phyloP scores from a whole-genome alignment of 2,797 vertebrate genomes.

The Neostethus bicornis region DNA sequence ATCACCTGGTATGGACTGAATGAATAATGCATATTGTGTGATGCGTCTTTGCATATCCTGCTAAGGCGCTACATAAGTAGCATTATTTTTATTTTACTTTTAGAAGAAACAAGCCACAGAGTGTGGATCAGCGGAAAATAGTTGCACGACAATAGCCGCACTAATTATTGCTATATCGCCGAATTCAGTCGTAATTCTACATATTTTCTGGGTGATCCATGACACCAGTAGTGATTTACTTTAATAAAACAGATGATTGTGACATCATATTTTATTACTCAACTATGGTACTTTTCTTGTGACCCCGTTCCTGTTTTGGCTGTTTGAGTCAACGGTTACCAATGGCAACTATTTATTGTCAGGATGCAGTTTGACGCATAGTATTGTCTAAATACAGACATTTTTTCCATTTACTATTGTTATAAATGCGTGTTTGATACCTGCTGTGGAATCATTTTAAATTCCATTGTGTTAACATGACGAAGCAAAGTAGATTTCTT shows the following conservation, averaged over 20 bases:
- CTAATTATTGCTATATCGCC: neutral
- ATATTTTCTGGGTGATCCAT: neutral
- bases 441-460: too few relatives aligned
- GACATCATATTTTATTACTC: slow-evolving; percentile 2
- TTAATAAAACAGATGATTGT: neutral
- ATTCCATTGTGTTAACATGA: too few relatives aligned
- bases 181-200: neutral
- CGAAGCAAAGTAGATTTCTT: too few relatives aligned
- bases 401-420: too few relatives aligned
- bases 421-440: too few relatives aligned
- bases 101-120: slow-evolving; percentile 18
- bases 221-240: neutral
- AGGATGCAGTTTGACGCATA: slow-evolving; percentile 2
- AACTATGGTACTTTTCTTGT: neutral
- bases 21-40: too few relatives aligned
- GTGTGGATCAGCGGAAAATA: slow-evolving; percentile 19
- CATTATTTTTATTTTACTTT: too few relatives aligned
- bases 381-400: too few relatives aligned
- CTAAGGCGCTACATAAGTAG: too few relatives aligned
- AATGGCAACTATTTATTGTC: slow-evolving; percentile 1
- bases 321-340: neutral
- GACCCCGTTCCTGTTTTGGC: slow-evolving; percentile 3
- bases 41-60: too few relatives aligned
- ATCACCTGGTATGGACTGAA: too few relatives aligned
- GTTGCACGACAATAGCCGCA: slow-evolving; percentile 14